These are phyloP conservation scores for Resseliella maxima DNA, from an alignment of 2,888 invertebrate species.

Conservation along the genomic window DNA sequence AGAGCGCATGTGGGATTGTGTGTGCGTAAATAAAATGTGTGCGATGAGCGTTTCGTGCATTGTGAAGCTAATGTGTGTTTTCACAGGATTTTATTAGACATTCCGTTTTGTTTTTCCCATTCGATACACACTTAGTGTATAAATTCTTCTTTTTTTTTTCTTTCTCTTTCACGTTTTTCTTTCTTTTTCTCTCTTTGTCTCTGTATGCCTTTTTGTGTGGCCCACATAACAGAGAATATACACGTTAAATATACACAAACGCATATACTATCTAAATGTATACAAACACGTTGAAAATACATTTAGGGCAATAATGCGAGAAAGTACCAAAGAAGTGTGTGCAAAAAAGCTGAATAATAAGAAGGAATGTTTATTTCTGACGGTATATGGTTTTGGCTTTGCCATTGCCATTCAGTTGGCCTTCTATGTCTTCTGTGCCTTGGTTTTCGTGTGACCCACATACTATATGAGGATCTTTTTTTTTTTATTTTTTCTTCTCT, in stretches of 20 bases:
- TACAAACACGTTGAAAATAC: not conserved
- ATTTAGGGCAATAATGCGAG: not conserved
- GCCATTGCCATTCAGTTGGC: not conserved
- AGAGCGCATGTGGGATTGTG: conserved; percentile 23
- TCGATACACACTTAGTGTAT: conserved; percentile 21
- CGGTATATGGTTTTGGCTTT: conserved; percentile 35
- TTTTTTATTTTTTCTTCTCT: too few species aligned
- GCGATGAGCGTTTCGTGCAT: conserved; percentile 29
- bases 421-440: not conserved
- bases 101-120: conserved; percentile 37
- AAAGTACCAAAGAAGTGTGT: not conserved
- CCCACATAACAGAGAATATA: too few species aligned
- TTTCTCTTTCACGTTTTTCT: too few species aligned
- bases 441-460: not conserved
- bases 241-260: not conserved
- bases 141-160: conserved; percentile 8
- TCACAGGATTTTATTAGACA: conserved; percentile 48
- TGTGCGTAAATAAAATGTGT: conserved; percentile 47
- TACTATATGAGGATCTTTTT: conserved; percentile 2
- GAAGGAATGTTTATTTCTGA: conserved; percentile 30
- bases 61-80: conserved; percentile 33
- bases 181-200: too few species aligned
- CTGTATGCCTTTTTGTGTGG: not conserved
- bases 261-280: too few species aligned
- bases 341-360: not conserved